A percentile compares a stretch with the other conserved stretches of the same genome.
These are phyloP conservation scores for Urechis unicinctus DNA, from an alignment of 2,888 invertebrate genomes.

Conservation along the genomic window DNA sequence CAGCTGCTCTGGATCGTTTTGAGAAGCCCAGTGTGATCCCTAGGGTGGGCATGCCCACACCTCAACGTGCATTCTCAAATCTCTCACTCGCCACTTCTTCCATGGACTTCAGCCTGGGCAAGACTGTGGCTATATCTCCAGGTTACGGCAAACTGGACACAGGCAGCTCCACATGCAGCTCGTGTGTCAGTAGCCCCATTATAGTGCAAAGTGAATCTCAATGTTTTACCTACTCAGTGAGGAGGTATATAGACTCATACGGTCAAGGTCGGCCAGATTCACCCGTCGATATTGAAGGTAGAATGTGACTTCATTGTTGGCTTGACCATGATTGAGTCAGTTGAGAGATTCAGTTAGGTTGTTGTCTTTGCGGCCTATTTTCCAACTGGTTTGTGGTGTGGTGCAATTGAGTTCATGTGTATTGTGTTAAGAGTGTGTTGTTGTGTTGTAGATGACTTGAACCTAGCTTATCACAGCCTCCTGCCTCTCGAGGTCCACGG, in stretches of 20 bases:
- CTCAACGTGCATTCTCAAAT: not conserved
- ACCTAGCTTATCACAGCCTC: constrained; percentile 64
- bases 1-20: not conserved
- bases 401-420: no score
- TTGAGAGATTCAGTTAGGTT: no score
- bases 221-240: constrained; percentile 45
- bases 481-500: constrained; percentile 69
- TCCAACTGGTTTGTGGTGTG: no score
- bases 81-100: not conserved
- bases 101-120: constrained; percentile 8
- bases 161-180: constrained; percentile 59
- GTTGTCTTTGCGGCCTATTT: no score
- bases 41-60: not conserved
- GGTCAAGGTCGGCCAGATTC: constrained; percentile 25
- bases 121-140: constrained; percentile 15
- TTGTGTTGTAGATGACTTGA: constrained; percentile 68
- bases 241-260: constrained; percentile 31
- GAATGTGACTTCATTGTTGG: no score
- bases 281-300: constrained; percentile 40
- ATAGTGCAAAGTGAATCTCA: constrained; percentile 43
- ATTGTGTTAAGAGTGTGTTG: no score
- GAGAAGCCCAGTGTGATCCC: constrained; percentile 6
- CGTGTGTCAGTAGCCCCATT: constrained; percentile 35
- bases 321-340: no score
- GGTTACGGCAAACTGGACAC: constrained; percentile 13